phyloP scores from a whole-genome alignment of 2,888 invertebrate species.

The Aelia acuminata region DNA sequence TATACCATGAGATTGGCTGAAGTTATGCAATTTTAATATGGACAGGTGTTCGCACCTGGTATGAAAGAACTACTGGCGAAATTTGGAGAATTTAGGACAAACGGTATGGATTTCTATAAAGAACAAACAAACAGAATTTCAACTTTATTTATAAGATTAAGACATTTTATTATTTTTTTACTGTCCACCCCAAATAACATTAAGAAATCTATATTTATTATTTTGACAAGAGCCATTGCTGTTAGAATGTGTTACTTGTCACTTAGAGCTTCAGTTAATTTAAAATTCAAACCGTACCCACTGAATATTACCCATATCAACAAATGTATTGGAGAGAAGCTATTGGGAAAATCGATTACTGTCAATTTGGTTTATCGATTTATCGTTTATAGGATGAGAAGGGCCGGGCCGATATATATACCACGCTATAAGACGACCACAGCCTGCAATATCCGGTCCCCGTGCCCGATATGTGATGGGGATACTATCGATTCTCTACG shows the following conservation, averaged over 20 bases:
- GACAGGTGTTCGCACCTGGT: no score
- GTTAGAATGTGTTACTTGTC: neutral
- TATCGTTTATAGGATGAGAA: neutral
- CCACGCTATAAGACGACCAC: slow-evolving; percentile 13
- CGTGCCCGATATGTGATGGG: slow-evolving; percentile 13
- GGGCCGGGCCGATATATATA: neutral
- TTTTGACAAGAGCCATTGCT: neutral
- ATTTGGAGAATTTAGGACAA: no score
- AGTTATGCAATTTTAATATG: no score
- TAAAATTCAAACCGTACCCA: neutral
- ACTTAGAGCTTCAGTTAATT: neutral
- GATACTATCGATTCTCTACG: neutral
- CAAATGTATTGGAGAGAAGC: neutral
- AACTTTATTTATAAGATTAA: no score
- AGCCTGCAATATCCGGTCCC: slow-evolving; percentile 32
- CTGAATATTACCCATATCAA: neutral
- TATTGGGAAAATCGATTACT: neutral
- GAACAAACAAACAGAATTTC: no score
- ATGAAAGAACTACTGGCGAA: no score
- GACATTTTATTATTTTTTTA: no score
- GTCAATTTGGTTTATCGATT: neutral
- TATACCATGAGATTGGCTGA: no score
- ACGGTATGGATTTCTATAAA: no score
- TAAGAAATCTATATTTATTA: no score
- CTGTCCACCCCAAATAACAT: no score